Evolutionary conservation across 2,113 vertebrate species (phyloP).

Genomic region (Columba livia): DNA sequence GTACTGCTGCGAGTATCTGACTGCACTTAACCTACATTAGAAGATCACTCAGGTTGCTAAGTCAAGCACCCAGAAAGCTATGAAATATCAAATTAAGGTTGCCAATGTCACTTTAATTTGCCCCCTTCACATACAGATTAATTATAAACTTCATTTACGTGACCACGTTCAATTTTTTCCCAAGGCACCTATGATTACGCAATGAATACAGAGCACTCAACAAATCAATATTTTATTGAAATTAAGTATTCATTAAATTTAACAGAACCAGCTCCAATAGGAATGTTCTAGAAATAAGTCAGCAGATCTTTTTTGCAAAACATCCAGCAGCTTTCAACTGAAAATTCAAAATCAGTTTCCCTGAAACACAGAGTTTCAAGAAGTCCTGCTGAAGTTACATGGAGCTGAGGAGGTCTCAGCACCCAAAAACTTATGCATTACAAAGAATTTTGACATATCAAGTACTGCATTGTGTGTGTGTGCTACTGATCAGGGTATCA

Average conservation of each 20-base stretch:
- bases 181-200: background rate
- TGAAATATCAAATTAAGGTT: background rate
- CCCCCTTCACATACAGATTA: background rate
- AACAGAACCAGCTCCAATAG: background rate
- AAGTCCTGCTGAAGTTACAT: background rate
- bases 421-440: background rate
- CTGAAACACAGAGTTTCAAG: background rate
- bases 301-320: background rate
- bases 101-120: background rate
- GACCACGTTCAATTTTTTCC: background rate
- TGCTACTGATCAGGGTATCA: background rate
- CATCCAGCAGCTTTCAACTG: background rate
- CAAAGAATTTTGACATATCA: background rate
- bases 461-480: background rate
- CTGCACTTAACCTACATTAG: background rate
- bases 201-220: background rate
- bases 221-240: background rate
- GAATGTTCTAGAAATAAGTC: background rate
- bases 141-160: background rate
- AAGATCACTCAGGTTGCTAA: background rate
- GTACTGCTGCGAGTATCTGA: background rate
- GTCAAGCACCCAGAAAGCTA: background rate
- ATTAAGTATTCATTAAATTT: background rate
- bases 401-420: background rate
- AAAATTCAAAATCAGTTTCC: background rate